Conservation (phyloP, 2,888 invertebrate species). For the Parascotia fuliginaria region DNA sequence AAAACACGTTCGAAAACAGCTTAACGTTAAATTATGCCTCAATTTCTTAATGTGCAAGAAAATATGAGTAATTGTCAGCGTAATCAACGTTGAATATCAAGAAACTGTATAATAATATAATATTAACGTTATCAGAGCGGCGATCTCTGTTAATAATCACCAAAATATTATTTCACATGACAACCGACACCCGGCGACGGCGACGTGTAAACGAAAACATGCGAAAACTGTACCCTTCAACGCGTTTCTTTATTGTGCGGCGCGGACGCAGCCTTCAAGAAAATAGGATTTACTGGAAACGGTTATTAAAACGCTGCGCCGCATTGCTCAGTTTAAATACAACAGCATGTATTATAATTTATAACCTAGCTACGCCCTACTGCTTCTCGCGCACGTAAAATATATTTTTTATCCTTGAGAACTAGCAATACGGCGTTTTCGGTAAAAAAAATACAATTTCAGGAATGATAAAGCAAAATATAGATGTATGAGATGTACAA, state of each 20-base stretch:
- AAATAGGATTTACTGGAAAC: constrained; percentile 30
- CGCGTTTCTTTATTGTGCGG: constrained; percentile 42
- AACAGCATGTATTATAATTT: no score
- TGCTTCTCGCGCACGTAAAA: no score
- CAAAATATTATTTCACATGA: constrained; percentile 64
- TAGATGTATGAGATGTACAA: no score
- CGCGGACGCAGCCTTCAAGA: constrained; percentile 32
- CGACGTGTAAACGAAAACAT: constrained; percentile 62
- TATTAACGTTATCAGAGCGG: constrained; percentile 41
- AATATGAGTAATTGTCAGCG: constrained; percentile 14
- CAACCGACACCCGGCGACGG: constrained; percentile 44
- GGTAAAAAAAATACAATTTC: no score
- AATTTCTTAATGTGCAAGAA: constrained; percentile 16
- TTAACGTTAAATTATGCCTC: neutral
- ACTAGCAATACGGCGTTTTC: no score
- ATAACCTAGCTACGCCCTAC: no score
- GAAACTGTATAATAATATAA: constrained; percentile 33
- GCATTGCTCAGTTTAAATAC: no score
- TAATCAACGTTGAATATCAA: constrained; percentile 24
- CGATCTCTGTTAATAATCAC: constrained; percentile 60
- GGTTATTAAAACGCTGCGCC: constrained; percentile 6
- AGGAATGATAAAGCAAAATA: no score
- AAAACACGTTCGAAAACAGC: neutral
- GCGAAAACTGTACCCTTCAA: constrained; percentile 57
- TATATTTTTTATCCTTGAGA: no score